Base-by-base conservation (phyloP, 2,113 vertebrate genomes). In the Dicerorhinus sumatrensis region DNA sequence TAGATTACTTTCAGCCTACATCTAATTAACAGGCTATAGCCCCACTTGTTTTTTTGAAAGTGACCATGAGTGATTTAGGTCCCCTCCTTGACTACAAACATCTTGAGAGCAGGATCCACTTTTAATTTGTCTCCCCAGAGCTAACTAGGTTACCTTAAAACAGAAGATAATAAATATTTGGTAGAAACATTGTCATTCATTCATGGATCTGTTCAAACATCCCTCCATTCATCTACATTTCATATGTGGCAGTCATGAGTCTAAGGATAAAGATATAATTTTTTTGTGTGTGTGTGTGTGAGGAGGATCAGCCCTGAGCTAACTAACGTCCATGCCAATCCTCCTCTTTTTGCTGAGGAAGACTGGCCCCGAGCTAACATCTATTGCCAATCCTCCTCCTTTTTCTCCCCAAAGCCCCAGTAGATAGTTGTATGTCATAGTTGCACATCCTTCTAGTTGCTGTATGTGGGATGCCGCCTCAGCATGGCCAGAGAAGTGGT, bases 1-100 rank as follows among this genome's bases (percentile, higher is more conserved):
- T 27, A 96, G 76, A 73, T 62, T 46, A 56, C 72, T 97, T 92
- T 69, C 76, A 95, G 65, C 33, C 73, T 6, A 42, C 16, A 36
- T 48, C 72, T 96, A 85, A 75, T 69, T 81, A 83, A 81, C 6
- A 39, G 58, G 23, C 12, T 69, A 2, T 21, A 72, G 65, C 23
- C 82, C 77, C 39, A 31, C 42, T 56, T 16, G 0, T 8, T 51
- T 51, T 51, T 81, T 73, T 73, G 25, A 62, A 83, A 96, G 93
- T 58, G 92, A 33, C 48, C 33, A 23, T 21, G 20, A 94, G 9
- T 82, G 8, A 77, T 46, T 0, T 29, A 63, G 84, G 75, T 76
- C 36, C 20, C 4, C 33, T 95, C 60, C 39, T 96, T 92, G 60
- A 72, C 46, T 72, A 33, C 20, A 80, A 84, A 75, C 11, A 86